A percentile compares a stretch with the other conserved stretches of the same genome.
Conservation (phyloP, 2,888 invertebrate genomes). For the Tolmerus cingulatus region DNA sequence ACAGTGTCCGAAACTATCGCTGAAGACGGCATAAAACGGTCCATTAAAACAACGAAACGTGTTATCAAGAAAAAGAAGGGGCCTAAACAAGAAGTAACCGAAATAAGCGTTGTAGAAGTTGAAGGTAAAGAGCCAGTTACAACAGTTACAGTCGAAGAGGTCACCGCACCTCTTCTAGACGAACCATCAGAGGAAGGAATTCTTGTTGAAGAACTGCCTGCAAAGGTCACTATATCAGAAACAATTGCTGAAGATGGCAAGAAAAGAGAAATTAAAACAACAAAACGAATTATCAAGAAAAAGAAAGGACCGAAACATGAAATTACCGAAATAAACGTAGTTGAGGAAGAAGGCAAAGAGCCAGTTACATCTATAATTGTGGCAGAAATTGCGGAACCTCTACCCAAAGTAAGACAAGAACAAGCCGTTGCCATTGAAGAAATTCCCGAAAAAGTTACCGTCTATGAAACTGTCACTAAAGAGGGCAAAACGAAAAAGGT, state of each 20-base stretch:
- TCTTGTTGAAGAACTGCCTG: constrained; percentile 51
- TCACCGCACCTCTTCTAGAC: constrained; percentile 53
- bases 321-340: constrained; percentile 61
- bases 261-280: constrained; percentile 56
- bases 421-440: constrained; percentile 50
- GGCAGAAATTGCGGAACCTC: constrained; percentile 43
- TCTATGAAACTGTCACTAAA: constrained; percentile 39
- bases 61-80: constrained; percentile 54
- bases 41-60: constrained; percentile 52
- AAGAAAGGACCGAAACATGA: constrained; percentile 59
- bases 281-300: constrained; percentile 57
- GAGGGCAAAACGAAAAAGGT: constrained; percentile 51
- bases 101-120: constrained; percentile 55
- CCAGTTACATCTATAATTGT: constrained; percentile 58
- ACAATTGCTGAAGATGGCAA: constrained; percentile 51
- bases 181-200: constrained; percentile 48
- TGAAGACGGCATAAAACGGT: constrained; percentile 45
- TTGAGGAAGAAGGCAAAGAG: constrained; percentile 60
- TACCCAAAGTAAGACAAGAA: constrained; percentile 46
- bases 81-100: constrained; percentile 55
- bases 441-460: constrained; percentile 44
- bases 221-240: constrained; percentile 52
- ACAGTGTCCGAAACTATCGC: constrained; percentile 61
- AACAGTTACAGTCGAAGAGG: constrained; percentile 54
- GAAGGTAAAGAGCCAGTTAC: constrained; percentile 56